A percentile compares a stretch with the other conserved stretches of the same genome.
Conservation (phyloP, 1,140 invertebrate genomes). For the Cepaea nemoralis region DNA sequence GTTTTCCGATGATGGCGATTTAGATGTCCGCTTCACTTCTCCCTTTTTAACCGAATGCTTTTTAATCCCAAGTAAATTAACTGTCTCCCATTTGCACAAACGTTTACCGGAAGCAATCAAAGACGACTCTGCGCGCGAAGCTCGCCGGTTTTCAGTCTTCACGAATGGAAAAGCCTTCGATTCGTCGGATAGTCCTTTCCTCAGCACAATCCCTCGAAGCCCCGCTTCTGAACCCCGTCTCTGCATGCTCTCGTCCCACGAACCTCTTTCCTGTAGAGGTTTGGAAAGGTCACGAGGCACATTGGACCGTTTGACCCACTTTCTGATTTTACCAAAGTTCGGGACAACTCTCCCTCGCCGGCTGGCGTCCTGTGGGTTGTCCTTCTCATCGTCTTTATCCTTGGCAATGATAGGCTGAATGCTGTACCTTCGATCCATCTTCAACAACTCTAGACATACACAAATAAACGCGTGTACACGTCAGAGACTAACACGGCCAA, state of each 20-base stretch:
- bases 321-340: neutral
- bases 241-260: constrained; percentile 38
- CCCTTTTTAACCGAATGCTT: neutral
- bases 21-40: too few relatives aligned
- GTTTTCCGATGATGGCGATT: too few relatives aligned
- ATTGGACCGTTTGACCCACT: constrained; percentile 27
- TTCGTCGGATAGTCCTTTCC: constrained; percentile 37
- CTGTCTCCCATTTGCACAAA: constrained; percentile 39
- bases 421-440: constrained; percentile 27
- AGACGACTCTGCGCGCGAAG: neutral
- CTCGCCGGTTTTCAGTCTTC: neutral
- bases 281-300: constrained; percentile 1
- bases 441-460: neutral
- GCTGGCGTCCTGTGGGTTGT: neutral
- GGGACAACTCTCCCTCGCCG: neutral
- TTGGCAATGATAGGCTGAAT: constrained; percentile 23
- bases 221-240: constrained; percentile 28
- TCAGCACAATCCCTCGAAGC: constrained; percentile 12
- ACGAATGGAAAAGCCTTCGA: constrained; percentile 22
- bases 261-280: constrained; percentile 19
- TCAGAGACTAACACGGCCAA: too few relatives aligned
- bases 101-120: constrained; percentile 4
- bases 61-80: constrained; percentile 23
- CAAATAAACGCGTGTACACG: too few relatives aligned
- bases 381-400: constrained; percentile 20